Base-by-base conservation (phyloP, 2,113 vertebrate species). In the Trochalopteron elliotii region DNA sequence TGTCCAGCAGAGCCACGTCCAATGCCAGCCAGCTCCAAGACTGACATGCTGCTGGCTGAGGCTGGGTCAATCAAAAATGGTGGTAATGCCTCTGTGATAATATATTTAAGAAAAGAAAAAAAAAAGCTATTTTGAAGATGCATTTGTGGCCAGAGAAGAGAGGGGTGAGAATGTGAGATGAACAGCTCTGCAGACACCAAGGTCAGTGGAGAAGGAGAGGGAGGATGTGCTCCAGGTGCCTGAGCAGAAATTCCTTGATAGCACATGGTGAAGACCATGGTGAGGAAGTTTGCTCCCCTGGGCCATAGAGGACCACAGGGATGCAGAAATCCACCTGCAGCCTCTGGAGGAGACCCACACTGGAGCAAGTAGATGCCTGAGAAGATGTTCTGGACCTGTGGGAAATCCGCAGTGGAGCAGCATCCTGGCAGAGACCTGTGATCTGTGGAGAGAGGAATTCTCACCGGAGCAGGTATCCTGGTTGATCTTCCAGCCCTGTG, bases 1-100 rank as follows among this genome's bases (percentile, higher is more conserved):
- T 44, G 22, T 37, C 31, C 61, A 44, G 61, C 31, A 42, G 17
- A 67, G 21, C 17, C 18, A 28, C 6, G 13, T 23, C 49, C 63
- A 44, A 7, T 28, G 11, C 19, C 11, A 39, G 27, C 14, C 7
- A 6, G 6, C 27, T 68, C 22, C 18, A 33, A 45, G 27, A 44
- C 7, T 44, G 45, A 52, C 0, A 0, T 28, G 27, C 15, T 37
- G 18, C 45, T 60, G 45, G 15, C 10, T 1, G 3, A 44, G 27
- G 5, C 22, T 44, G 15, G 21, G 10, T 19, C 27, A 44, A 19
- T 19, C 14, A 33, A 52, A 68, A 52, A 18, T 52, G 8, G 5
- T 59, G 22, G 21, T 16, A 68, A 59, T 35, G 5, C 22, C 15
- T 45, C 27, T 60, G 27, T 69, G 27, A 52, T 27, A 59, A 18